phyloP scores from a whole-genome alignment of 1,140 invertebrate species.

The Lordiphosa mommai region DNA sequence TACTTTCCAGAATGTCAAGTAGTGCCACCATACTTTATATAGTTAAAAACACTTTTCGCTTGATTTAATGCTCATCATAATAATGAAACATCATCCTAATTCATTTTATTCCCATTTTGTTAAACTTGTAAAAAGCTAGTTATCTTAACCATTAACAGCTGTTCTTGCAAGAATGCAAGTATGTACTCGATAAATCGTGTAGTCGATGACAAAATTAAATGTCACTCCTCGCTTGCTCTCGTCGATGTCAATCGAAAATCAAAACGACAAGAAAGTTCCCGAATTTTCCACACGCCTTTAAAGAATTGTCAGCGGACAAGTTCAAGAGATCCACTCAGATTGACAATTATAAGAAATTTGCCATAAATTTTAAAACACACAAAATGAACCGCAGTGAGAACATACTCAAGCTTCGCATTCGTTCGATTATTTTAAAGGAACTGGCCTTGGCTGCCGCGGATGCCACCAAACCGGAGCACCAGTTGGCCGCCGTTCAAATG shows the following conservation, averaged over 20 bases:
- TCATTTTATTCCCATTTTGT: no score
- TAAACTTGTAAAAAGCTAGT: no score
- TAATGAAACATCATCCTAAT: no score
- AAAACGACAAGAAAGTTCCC: constrained; percentile 42
- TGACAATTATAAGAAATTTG: constrained; percentile 16
- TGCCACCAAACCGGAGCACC: constrained; percentile 85
- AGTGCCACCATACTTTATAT: no score
- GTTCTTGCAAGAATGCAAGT: no score
- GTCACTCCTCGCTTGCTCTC: no score
- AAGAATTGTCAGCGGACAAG: constrained; percentile 21
- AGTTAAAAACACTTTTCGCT: no score
- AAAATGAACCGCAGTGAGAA: constrained; percentile 94
- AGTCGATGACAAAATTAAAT: no score
- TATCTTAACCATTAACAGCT: no score
- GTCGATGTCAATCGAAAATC: constrained; percentile 57
- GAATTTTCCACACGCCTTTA: constrained; percentile 33
- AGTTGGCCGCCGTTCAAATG: constrained; percentile 91
- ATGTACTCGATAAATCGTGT: no score
- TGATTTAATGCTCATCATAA: no score
- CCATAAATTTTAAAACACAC: constrained; percentile 6
- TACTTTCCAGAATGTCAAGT: no score
- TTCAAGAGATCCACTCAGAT: constrained; percentile 7
- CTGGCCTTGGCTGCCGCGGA: constrained; percentile 88
- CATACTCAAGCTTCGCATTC: constrained; percentile 95
- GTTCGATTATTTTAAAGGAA: constrained; percentile 80